phyloP scores from a whole-genome alignment of 2,113 vertebrate genomes.

The Haliaeetus leucogaster region DNA sequence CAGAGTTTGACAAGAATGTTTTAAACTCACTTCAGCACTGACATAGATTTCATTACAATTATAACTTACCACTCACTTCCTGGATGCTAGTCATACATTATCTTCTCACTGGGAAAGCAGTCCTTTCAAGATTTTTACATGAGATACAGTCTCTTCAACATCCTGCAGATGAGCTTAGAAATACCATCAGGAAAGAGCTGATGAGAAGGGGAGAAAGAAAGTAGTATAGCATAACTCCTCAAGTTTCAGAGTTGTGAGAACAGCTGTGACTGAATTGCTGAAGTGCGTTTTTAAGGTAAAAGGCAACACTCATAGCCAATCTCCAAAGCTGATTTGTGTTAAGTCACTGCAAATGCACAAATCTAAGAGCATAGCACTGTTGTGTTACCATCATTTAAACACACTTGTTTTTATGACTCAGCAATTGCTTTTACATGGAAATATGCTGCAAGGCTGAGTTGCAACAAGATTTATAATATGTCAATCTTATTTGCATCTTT shows the following conservation, averaged over 20 bases:
- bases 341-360: not conserved
- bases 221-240: not conserved
- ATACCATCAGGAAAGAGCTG: not conserved
- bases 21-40: not conserved
- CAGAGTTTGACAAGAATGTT: not conserved
- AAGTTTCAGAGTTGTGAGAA: not conserved
- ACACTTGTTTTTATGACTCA: not conserved
- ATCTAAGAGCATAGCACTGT: not conserved
- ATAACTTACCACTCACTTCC: constrained; percentile 3
- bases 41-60: not conserved
- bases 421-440: not conserved
- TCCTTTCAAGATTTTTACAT: not conserved
- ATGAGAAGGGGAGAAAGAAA: not conserved
- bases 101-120: not conserved
- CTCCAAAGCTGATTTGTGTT: not conserved
- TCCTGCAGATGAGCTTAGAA: not conserved
- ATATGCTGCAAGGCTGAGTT: not conserved
- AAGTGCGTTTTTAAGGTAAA: not conserved
- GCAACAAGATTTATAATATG: not conserved
- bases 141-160: not conserved
- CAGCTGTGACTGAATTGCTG: not conserved
- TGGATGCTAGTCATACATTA: not conserved
- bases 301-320: not conserved
- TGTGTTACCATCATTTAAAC: not conserved
- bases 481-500: not conserved